A percentile compares a stretch with the other conserved stretches of the same genome.
Conservation (phyloP, 2,113 vertebrate genomes). For the Lethenteron camtschaticum region DNA sequence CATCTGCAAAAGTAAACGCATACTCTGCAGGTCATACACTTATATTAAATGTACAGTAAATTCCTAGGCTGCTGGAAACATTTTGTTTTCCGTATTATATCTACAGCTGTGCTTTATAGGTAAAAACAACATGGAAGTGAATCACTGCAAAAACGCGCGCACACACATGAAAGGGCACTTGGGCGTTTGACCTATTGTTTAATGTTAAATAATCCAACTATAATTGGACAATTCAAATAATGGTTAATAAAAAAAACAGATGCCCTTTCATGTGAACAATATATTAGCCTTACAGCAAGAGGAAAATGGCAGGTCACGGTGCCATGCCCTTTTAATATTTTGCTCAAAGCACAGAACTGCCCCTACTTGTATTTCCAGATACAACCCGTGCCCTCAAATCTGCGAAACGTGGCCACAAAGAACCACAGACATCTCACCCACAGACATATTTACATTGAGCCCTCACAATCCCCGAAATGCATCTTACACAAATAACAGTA, state of each 20-base stretch:
- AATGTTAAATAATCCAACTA: not conserved
- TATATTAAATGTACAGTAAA: constrained; percentile 1
- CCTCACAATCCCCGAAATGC: no score
- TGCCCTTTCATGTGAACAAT: not conserved
- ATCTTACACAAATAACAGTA: no score
- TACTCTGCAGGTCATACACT: not conserved
- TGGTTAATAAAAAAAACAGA: not conserved
- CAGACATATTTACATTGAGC: no score
- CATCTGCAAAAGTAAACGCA: not conserved
- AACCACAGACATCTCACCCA: no score
- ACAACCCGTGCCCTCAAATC: no score
- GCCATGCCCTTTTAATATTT: no score
- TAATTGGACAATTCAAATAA: not conserved
- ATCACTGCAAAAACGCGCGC: not conserved
- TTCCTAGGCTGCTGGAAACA: not conserved
- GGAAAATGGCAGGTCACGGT: not conserved
- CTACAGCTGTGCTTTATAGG: not conserved
- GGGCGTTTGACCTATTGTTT: not conserved
- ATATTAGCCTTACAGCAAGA: not conserved
- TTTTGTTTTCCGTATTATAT: not conserved
- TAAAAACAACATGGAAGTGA: not conserved
- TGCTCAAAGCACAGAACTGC: no score
- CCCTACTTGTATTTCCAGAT: no score
- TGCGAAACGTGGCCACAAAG: no score
- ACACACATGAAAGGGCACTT: not conserved